Evolutionary conservation across 2,797 vertebrate genomes (phyloP).

Genomic region (Amblyraja radiata): DNA sequence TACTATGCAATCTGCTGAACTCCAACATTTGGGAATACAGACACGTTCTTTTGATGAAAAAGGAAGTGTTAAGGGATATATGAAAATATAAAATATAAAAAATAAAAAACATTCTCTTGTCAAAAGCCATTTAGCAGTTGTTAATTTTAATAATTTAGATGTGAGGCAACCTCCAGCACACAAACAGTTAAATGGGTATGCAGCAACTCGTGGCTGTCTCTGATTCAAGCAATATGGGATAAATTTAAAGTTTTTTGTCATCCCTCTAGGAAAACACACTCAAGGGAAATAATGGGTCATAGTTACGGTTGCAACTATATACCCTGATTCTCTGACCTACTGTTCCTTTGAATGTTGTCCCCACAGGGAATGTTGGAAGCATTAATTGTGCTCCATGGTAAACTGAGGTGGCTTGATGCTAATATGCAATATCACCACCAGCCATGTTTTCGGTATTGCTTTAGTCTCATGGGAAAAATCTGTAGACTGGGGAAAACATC

Average conservation of each 20-base stretch:
- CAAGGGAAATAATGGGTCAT: not conserved
- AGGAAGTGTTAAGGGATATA: not conserved
- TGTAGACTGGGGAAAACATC: not conserved
- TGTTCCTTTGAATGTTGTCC: not conserved
- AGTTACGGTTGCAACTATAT: not conserved
- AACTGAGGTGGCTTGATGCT: not conserved
- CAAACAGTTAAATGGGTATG: not conserved
- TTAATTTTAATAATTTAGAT: not conserved
- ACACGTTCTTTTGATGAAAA: not conserved
- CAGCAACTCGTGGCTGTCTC: not conserved
- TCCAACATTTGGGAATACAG: not conserved
- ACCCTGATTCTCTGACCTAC: not conserved
- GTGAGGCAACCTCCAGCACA: not conserved
- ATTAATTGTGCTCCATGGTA: not conserved
- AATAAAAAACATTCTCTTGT: not conserved
- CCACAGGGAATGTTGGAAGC: not conserved
- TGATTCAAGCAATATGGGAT: not conserved
- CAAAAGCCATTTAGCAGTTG: not conserved
- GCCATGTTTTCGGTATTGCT: conserved; percentile 9
- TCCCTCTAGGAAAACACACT: not conserved
- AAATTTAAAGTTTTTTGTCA: not conserved
- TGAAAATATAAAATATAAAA: not conserved
- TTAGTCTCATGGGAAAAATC: not conserved
- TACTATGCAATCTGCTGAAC: not conserved
- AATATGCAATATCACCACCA: not conserved